phyloP scores from a whole-genome alignment of 2,888 invertebrate species.

The Hemistola chrysoprasaria region DNA sequence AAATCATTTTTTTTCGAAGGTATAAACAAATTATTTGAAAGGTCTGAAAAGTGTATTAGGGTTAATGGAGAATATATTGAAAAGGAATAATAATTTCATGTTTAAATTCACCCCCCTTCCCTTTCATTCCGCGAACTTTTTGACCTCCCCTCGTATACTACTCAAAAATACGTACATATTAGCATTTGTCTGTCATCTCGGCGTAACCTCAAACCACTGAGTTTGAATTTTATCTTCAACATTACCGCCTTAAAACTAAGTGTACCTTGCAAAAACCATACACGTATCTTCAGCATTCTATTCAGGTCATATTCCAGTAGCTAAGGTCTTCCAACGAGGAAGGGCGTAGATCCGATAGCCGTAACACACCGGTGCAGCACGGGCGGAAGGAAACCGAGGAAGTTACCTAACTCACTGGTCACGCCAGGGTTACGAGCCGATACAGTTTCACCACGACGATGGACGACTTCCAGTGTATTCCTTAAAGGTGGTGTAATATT shows the following conservation, averaged over 20 bases:
- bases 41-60: too few species aligned
- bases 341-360: constrained; percentile 34
- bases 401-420: constrained; percentile 39
- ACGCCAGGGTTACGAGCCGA: constrained; percentile 35
- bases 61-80: too few species aligned
- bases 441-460: constrained; percentile 16
- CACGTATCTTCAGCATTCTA: background rate
- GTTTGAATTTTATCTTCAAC: background rate
- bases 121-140: too few species aligned
- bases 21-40: too few species aligned
- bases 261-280: too few species aligned
- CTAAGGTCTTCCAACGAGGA: constrained; percentile 38
- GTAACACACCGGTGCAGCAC: constrained; percentile 21
- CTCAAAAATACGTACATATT: too few species aligned
- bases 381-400: constrained; percentile 43
- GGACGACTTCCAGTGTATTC: background rate
- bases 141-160: too few species aligned
- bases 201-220: too few species aligned
- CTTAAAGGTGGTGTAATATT: background rate
- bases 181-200: too few species aligned
- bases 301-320: constrained; percentile 1
- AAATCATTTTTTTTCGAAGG: too few species aligned
- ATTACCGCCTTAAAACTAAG: background rate
- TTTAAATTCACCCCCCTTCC: too few species aligned
- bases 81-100: too few species aligned